Base-by-base conservation (phyloP, 2,113 vertebrate genomes). In the Cichladusa arquata region DNA sequence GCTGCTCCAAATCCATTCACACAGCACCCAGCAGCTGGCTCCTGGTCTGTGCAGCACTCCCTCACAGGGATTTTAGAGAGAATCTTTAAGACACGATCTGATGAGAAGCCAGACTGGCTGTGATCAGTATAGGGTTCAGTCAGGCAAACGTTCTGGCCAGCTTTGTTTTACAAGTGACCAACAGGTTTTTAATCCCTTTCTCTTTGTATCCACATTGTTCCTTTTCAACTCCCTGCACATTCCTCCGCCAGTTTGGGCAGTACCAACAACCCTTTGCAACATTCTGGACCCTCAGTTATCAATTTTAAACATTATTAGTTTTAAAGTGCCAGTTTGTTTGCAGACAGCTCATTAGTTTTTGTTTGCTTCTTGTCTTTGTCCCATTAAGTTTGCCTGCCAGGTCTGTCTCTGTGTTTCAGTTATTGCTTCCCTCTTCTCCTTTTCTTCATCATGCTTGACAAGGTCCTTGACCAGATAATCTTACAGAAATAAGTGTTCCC, bases 251-350 rank as follows among this genome's bases (percentile, higher is more conserved):
- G 11, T 34, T 19, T 26, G 15, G n/a, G 26, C 10, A 42, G 47
- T 24, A 36, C 20, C 53, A 50, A 36, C 0, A 0, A 66, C 2
- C 1, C 6, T 12, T 34, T 33, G 29, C 44, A 80, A 40, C 19
- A 34, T 10, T 40, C 50, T 5, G 7, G 45, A 47, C 18, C 19
- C 69, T 54, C 88, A 64, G 40, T 11, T 45, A 45, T 20, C 44
- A 45, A 23, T 69, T 29, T 64, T 28, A 29, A 56, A 2, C 6
- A 1, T 31, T 50, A 42, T 2, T 17, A 29, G 9, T 2, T 67
- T 33, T 34, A 28, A 84, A 50, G 26, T 19, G n/a, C 31, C 19
- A 6, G 4, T n/a, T 74, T 65, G 19, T 29, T 42, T 72, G 26
- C 20, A 48, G 8, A 33, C 8, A 70, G 22, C 17, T 45, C 36